phyloP scores from a whole-genome alignment of 2,797 vertebrate genomes.

The Lepilemur ruficaudatus region DNA sequence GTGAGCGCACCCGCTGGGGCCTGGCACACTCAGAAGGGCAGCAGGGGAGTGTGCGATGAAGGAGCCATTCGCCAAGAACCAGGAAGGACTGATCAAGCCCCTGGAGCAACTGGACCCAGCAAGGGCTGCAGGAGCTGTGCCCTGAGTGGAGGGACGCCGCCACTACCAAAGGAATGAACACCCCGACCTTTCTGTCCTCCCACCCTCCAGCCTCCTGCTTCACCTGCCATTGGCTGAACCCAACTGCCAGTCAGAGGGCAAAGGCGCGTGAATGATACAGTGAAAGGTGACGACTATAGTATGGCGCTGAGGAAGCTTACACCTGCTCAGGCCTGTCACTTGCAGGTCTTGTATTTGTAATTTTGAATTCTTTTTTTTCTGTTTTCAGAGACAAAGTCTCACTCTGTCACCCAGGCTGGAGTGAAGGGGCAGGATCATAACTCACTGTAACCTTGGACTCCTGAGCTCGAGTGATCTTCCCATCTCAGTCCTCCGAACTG shows the following conservation, averaged over 20 bases:
- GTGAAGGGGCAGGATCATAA: not conserved
- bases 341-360: not conserved
- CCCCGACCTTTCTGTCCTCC: not conserved
- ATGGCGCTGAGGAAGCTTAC: fast-evolving
- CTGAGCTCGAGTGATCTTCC: not conserved
- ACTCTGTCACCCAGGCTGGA: not conserved
- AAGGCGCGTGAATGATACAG: not conserved
- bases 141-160: not conserved
- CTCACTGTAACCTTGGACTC: not conserved
- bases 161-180: not conserved
- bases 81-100: not conserved
- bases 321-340: not conserved
- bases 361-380: not conserved
- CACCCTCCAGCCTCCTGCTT: not conserved
- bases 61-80: not conserved
- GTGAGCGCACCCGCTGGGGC: not conserved
- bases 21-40: not conserved
- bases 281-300: not conserved
- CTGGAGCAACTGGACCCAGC: not conserved
- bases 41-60: not conserved
- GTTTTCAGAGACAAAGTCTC: not conserved
- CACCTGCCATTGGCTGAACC: not conserved
- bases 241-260: not conserved
- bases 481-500: not conserved
- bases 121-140: not conserved